Conservation (phyloP, 2,113 vertebrate genomes). For the Lathamus discolor region DNA sequence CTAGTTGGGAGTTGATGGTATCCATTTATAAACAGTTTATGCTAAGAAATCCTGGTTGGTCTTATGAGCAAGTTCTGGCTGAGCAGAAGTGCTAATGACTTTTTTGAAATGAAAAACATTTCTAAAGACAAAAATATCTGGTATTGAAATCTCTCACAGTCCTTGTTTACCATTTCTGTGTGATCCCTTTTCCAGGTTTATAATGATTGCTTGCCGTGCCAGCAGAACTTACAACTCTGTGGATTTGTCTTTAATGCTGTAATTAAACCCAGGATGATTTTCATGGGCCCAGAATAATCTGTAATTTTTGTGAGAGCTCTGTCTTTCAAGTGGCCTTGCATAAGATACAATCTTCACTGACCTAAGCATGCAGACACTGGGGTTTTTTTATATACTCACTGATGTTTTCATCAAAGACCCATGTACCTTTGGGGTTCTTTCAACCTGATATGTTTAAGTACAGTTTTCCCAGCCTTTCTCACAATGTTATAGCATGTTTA, state of each 20-base stretch:
- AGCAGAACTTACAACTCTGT: constrained; percentile 10
- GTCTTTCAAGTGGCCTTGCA: constrained; percentile 10
- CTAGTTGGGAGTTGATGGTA: neutral
- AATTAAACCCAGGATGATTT: constrained; percentile 43
- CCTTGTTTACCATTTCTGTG: constrained; percentile 26
- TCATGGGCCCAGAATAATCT: neutral
- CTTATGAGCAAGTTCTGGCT: constrained; percentile 31
- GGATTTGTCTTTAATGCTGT: constrained; percentile 32
- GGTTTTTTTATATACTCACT: neutral
- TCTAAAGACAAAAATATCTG: constrained; percentile 40
- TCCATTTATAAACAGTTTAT: constrained; percentile 29
- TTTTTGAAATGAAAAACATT: constrained; percentile 44
- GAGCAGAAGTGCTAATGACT: constrained; percentile 26
- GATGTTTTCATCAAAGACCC: neutral
- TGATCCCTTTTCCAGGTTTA: constrained; percentile 30
- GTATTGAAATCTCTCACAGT: constrained; percentile 33
- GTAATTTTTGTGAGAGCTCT: neutral
- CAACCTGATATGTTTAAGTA: neutral
- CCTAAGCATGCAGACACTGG: neutral
- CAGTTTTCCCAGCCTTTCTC: neutral
- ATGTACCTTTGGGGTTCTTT: neutral
- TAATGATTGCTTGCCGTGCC: neutral
- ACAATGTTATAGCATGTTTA: neutral
- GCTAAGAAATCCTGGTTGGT: constrained; percentile 27
- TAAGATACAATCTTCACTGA: neutral